Evolutionary conservation across 2,888 invertebrate species (phyloP).

Genomic region (Strigamia transsilvanica): DNA sequence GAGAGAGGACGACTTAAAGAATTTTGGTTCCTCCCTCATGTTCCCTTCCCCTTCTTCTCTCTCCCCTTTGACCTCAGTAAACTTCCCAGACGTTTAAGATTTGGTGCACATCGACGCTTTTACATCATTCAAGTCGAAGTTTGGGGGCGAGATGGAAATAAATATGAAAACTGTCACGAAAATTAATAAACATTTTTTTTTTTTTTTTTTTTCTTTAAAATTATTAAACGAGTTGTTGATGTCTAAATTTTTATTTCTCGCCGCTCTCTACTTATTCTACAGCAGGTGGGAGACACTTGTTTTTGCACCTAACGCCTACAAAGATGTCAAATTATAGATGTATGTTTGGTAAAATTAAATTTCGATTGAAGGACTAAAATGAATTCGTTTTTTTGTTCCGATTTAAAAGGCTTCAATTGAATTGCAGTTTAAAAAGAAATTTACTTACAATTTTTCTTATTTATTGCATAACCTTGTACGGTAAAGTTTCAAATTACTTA

Average conservation of each 20-base stretch:
- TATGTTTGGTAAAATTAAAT: background rate
- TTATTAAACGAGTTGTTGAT: background rate
- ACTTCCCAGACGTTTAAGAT: background rate
- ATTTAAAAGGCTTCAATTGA: background rate
- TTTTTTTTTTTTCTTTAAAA: background rate
- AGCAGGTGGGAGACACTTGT: background rate
- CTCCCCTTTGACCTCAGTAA: background rate
- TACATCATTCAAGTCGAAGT: background rate
- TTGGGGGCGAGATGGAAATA: background rate
- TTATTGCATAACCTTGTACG: too few relatives aligned
- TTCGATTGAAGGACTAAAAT: slow-evolving; percentile 9
- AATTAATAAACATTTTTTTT: background rate
- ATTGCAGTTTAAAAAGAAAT: background rate
- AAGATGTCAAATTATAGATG: slow-evolving; percentile 4
- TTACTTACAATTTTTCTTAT: background rate
- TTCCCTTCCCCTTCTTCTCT: background rate
- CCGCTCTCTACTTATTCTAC: background rate
- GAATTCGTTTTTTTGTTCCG: background rate
- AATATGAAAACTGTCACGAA: background rate
- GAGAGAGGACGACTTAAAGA: slow-evolving; percentile 6
- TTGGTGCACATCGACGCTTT: background rate
- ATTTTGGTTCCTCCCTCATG: background rate
- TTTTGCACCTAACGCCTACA: slow-evolving; percentile 7
- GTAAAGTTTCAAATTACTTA: background rate
- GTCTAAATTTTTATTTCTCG: background rate